phyloP scores from a whole-genome alignment of 1,140 invertebrate genomes.

The Bombus confusus region DNA sequence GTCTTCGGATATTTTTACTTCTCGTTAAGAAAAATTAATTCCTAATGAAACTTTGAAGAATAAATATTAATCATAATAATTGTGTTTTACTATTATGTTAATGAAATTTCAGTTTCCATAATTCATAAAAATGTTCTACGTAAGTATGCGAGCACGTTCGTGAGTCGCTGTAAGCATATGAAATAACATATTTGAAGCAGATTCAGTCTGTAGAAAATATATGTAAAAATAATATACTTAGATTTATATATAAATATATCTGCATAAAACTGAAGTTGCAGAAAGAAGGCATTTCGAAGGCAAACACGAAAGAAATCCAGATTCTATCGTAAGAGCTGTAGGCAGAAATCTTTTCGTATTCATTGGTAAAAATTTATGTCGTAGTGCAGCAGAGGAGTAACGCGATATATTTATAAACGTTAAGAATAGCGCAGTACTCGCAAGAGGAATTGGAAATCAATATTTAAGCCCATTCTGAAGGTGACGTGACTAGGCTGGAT shows the following conservation, averaged over 20 bases:
- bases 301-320: not conserved
- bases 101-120: no score
- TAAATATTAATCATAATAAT: no score
- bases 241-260: no score
- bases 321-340: not conserved
- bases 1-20: not conserved
- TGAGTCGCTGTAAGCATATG: not conserved
- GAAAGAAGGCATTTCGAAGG: not conserved
- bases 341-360: not conserved
- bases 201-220: not conserved
- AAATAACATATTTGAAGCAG: not conserved
- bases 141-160: no score
- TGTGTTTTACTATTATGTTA: no score
- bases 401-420: conserved; percentile 61
- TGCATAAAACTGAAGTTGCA: not conserved
- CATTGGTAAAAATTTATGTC: conserved; percentile 23
- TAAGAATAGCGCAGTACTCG: conserved; percentile 59
- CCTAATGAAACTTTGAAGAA: no score
- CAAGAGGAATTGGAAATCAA: conserved; percentile 71
- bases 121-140: no score
- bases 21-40: not conserved
- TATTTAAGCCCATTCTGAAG: conserved; percentile 67
- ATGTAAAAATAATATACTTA: not conserved
- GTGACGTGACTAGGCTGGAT: conserved; percentile 69
- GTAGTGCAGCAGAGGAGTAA: not conserved